These are phyloP conservation scores for Nannoperca obscura DNA, from an alignment of 2,797 vertebrate species.

Conservation along the genomic window DNA sequence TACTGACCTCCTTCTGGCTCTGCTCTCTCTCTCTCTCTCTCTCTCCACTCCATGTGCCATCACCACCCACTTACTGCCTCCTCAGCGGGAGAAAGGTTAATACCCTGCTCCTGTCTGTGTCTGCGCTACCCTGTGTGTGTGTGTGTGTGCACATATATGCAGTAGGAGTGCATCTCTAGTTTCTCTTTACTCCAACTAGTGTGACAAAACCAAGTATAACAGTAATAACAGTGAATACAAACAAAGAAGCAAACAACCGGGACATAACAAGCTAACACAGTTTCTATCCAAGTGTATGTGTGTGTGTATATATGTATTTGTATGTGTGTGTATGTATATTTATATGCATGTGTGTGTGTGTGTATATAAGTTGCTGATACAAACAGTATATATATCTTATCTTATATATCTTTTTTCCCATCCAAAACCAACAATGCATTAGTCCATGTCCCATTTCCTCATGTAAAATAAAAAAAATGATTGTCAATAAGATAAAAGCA, in stretches of 20 bases:
- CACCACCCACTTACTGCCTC: constrained; percentile 81
- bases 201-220: constrained; percentile 15
- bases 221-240: background rate
- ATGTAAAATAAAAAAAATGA: background rate
- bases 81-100: constrained; percentile 86
- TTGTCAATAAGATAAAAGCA: background rate
- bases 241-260: constrained; percentile 3
- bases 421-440: background rate
- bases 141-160: constrained; percentile 36
- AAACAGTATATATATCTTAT: background rate
- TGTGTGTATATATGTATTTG: background rate
- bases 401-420: no score
- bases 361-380: no score
- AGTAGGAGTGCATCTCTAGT: constrained; percentile 21
- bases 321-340: no score
- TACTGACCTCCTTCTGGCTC: constrained; percentile 64
- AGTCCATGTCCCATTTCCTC: background rate
- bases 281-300: background rate
- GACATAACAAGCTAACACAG: background rate
- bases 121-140: constrained; percentile 47
- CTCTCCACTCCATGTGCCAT: constrained; percentile 70
- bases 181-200: constrained; percentile 40
- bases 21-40: constrained; percentile 47
- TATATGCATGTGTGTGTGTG: no score
- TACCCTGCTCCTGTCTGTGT: constrained; percentile 74